Base-by-base conservation (phyloP, 92 coral and sea anemone species). In the Epizoanthus ramosus region DNA sequence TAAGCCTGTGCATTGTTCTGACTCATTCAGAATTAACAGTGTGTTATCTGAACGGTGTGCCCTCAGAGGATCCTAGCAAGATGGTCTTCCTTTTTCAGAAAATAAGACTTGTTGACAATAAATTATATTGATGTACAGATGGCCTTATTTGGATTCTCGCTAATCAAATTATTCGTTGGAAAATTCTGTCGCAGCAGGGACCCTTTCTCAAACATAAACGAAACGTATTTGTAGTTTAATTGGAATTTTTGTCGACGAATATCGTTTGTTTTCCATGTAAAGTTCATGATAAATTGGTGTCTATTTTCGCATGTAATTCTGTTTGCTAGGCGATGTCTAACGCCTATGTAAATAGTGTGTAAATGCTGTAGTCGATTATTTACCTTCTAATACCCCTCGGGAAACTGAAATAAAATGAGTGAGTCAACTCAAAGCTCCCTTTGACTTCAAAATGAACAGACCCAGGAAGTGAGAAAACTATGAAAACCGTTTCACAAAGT, bases 131-230 rank as follows among this genome's bases (percentile, higher is more conserved):
- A 8, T 15, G 54, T 47, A 47, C 54, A 47, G n/a, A 50, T 72
- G 60, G 1, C 79, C 79, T 52, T 52, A 73, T 73, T 22, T 22
- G 63, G 79, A 0, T 53, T 73, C 56, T 24, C 8, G 28, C 22
- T 73, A 53, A 73, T 45, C 8, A 31, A 28, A 4, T 14, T 67
- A 31, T 67, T 67, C 10, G 3, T 41, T 41, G 9, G 33, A 28
- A 14, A 3, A 52, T 19, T 73, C 39, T 73, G 33, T 73, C 79
- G 18, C 79, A 73, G 79, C 79, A 47, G 79, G 79, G 63, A 9
- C 39, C 59, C 35, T 73, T 52, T 53, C 39, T 31, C 45, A 65
- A 65, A 25, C 2, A 24, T 67, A 67, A 67, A 67, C 71, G 71
- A 47, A 73, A 47, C 23, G n/a, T 56, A 53, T 47, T 53, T 22